Evolutionary conservation across 2,113 vertebrate genomes (phyloP).

Genomic region (Osmerus eperlanus): DNA sequence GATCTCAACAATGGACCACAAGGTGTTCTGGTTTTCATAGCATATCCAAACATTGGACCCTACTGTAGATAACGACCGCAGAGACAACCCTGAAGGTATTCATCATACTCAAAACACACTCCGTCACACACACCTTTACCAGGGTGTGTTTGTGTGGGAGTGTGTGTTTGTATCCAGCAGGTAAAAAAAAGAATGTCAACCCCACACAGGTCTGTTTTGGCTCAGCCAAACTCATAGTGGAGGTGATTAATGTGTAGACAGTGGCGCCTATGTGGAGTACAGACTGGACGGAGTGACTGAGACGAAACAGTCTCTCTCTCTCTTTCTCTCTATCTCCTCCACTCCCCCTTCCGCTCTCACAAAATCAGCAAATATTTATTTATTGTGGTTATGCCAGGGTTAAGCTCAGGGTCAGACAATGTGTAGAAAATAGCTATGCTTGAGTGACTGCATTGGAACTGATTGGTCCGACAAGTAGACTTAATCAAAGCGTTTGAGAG

Average conservation of each 20-base stretch:
- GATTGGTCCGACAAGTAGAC: too few species aligned
- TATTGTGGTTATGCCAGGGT: conserved; percentile 8
- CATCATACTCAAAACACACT: conserved; percentile 9
- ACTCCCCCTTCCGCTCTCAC: neutral
- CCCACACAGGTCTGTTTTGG: neutral
- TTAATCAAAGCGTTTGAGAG: too few species aligned
- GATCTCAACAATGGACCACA: conserved; percentile 30
- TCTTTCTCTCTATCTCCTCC: conserved; percentile 6
- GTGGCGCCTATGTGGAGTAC: conserved; percentile 18
- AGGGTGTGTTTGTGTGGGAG: neutral
- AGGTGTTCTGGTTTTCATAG: conserved; percentile 16
- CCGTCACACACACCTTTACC: neutral
- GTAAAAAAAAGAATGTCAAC: too few species aligned
- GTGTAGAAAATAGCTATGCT: neutral
- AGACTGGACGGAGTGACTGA: conserved; percentile 23
- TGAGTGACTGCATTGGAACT: neutral
- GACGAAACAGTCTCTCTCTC: conserved; percentile 14
- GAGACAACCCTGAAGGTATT: neutral
- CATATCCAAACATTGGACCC: conserved; percentile 19
- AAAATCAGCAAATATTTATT: conserved; percentile 29
- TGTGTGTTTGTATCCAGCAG: too few species aligned
- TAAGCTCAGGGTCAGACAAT: neutral
- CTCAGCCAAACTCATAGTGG: conserved; percentile 1
- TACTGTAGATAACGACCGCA: neutral
- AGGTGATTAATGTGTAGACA: conserved; percentile 34